Evolutionary conservation across 2,797 vertebrate species (phyloP).

Genomic region (Pampus argenteus): DNA sequence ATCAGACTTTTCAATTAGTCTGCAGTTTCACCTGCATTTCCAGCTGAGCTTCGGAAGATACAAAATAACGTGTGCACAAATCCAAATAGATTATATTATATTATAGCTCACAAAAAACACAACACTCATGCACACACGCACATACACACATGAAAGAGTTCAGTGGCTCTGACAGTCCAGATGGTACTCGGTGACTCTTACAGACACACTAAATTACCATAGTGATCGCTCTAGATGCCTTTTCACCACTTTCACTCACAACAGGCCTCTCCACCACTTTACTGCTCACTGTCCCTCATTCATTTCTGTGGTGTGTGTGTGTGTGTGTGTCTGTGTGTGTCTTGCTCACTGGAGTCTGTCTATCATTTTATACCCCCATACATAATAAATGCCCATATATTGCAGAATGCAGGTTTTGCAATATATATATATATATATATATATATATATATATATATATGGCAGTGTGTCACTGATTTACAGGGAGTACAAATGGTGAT

Average conservation of each 20-base stretch:
- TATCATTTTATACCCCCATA: conserved; percentile 2
- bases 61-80: background rate
- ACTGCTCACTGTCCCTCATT: conserved; percentile 20
- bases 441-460: too few relatives aligned
- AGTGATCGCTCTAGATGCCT: conserved; percentile 35
- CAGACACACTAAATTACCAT: conserved; percentile 43
- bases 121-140: background rate
- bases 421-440: too few relatives aligned
- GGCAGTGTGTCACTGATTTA: too few relatives aligned
- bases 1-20: background rate
- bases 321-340: background rate
- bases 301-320: background rate
- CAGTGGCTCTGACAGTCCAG: conserved; percentile 22
- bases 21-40: background rate
- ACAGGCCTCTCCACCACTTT: conserved; percentile 40
- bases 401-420: conserved; percentile 8
- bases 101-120: too few relatives aligned
- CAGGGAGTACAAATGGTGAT: background rate
- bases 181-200: conserved; percentile 30
- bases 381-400: conserved; percentile 24
- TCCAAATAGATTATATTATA: background rate
- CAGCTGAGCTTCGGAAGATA: too few relatives aligned
- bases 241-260: conserved; percentile 43
- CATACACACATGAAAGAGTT: background rate
- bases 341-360: conserved; percentile 1